These are phyloP conservation scores for Callaeas wilsoni DNA, from an alignment of 2,113 vertebrate species.

Conservation along the genomic window DNA sequence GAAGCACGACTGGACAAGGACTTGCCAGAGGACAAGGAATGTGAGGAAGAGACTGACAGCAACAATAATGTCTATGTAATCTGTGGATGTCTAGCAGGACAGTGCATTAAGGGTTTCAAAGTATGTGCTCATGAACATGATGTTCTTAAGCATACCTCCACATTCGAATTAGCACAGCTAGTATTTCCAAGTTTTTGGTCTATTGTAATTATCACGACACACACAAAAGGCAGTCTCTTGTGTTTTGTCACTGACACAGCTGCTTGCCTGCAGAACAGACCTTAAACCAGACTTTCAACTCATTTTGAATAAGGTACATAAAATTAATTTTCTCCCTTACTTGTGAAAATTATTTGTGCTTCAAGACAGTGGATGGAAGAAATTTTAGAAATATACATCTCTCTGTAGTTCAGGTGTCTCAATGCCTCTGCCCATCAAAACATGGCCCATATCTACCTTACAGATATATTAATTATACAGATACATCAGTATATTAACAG, in stretches of 20 bases:
- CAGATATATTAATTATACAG: neutral
- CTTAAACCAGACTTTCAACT: neutral
- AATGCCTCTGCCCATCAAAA: neutral
- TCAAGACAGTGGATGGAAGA: neutral
- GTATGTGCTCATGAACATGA: rapidly evolving
- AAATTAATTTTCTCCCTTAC: neutral
- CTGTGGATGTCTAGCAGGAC: neutral
- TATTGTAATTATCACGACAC: neutral
- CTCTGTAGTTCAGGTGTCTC: neutral
- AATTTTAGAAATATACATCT: neutral
- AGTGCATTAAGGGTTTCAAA: neutral
- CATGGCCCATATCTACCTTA: neutral
- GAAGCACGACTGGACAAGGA: neutral
- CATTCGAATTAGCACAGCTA: neutral
- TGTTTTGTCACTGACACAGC: neutral
- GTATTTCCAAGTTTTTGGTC: neutral
- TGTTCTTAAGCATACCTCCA: neutral
- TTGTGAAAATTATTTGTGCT: neutral
- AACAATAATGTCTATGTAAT: neutral
- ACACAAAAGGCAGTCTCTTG: neutral
- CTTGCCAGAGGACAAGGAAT: neutral
- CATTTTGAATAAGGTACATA: neutral
- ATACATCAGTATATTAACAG: neutral
- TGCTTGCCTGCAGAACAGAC: neutral
- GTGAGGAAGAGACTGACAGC: constrained; percentile 4